phyloP scores from a whole-genome alignment of 1,140 invertebrate species.

The Triops cancriformis region DNA sequence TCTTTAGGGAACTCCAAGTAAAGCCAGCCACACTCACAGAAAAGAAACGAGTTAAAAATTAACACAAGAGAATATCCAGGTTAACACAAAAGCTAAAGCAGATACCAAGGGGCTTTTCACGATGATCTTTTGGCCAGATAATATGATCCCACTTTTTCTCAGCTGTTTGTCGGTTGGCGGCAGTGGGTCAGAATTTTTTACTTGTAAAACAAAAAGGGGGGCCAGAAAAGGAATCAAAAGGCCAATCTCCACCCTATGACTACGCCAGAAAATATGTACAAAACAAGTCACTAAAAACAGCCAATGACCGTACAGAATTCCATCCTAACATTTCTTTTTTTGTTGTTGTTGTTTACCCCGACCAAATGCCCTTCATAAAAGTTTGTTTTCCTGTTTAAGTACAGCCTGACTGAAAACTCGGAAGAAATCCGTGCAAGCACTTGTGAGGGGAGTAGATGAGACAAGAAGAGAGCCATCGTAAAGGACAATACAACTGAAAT shows the following conservation, averaged over 20 bases:
- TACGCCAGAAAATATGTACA: slow-evolving; percentile 6
- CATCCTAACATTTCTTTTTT: background rate
- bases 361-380: background rate
- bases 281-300: background rate
- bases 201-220: background rate
- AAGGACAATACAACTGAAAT: background rate
- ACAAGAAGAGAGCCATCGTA: background rate
- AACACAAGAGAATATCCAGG: slow-evolving; percentile 13
- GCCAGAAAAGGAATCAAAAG: background rate
- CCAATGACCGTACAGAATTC: background rate
- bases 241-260: background rate
- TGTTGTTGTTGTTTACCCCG: background rate
- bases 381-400: background rate
- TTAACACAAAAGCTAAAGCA: slow-evolving; percentile 11
- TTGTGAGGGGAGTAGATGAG: background rate
- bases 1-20: background rate
- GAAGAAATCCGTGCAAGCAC: background rate
- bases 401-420: slow-evolving; percentile 4
- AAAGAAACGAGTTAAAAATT: background rate
- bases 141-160: background rate
- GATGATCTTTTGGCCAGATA: background rate
- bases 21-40: slow-evolving; percentile 9
- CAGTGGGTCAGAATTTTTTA: background rate
- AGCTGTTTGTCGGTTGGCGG: background rate
- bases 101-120: background rate